Evolutionary conservation across 2,888 invertebrate species (phyloP).

Genomic region (Erebia epiphron): DNA sequence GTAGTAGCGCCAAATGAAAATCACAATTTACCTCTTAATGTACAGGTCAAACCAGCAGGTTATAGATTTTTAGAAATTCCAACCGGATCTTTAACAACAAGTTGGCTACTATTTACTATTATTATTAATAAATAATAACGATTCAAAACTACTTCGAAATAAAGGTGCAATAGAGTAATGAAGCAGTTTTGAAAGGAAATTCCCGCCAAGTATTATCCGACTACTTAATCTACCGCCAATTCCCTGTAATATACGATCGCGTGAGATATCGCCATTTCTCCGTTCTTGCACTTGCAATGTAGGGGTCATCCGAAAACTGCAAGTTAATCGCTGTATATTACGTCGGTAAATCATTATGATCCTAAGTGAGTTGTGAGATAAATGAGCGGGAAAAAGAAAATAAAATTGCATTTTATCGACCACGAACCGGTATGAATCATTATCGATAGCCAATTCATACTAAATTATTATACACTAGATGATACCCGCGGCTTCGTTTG

Average conservation of each 20-base stretch:
- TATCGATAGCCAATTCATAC: neutral
- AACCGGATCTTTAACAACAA: neutral
- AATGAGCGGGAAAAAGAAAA: slow-evolving; percentile 19
- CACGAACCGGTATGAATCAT: neutral
- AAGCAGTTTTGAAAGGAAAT: slow-evolving; percentile 7
- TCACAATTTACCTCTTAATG: too few species aligned
- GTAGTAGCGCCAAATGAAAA: too few species aligned
- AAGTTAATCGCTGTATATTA: slow-evolving; percentile 73
- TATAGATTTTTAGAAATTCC: too few species aligned
- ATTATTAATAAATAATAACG: neutral
- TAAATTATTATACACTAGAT: too few species aligned
- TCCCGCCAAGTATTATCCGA: slow-evolving; percentile 35
- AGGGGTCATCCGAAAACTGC: slow-evolving; percentile 63
- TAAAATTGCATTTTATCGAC: slow-evolving; percentile 11
- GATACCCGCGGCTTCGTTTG: neutral
- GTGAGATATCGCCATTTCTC: slow-evolving; percentile 64
- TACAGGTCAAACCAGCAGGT: too few species aligned
- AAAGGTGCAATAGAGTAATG: neutral
- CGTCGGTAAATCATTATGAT: slow-evolving; percentile 61
- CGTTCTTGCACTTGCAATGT: slow-evolving; percentile 60
- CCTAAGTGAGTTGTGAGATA: slow-evolving; percentile 37
- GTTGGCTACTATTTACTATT: too few species aligned
- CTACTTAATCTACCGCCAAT: slow-evolving; percentile 59
- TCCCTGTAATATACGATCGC: slow-evolving; percentile 63
- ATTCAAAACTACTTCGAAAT: neutral